phyloP scores from a whole-genome alignment of 2,797 vertebrate genomes.

The Peromyscus nudipes region DNA sequence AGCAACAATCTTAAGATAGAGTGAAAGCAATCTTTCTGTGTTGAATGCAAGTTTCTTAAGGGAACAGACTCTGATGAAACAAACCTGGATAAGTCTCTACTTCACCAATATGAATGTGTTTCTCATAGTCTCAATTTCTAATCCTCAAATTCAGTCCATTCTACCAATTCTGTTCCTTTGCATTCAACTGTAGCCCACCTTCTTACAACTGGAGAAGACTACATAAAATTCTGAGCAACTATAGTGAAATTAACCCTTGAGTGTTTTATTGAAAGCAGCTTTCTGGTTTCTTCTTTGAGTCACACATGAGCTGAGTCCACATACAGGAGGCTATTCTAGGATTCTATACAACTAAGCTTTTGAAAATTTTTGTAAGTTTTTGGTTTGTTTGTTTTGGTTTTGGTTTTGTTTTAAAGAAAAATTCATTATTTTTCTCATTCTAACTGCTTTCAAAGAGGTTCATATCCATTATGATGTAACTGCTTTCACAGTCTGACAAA shows the following conservation, averaged over 20 bases:
- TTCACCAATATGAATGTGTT: not conserved
- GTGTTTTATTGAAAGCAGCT: not conserved
- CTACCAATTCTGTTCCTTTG: not conserved
- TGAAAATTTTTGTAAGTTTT: not conserved
- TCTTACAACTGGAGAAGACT: not conserved
- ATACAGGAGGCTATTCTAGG: not conserved
- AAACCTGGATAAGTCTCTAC: not conserved
- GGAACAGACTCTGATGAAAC: not conserved
- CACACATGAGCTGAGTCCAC: not conserved
- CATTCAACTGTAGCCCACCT: conserved; percentile 1
- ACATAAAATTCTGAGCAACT: conserved; percentile 15
- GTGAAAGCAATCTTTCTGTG: not conserved
- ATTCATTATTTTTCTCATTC: not conserved
- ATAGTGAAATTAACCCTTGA: conserved; percentile 34
- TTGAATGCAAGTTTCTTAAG: not conserved
- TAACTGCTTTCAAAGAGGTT: not conserved
- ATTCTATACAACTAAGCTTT: conserved; percentile 3
- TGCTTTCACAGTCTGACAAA: conserved; percentile 6
- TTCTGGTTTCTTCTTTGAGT: conserved; percentile 42
- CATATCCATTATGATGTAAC: not conserved
- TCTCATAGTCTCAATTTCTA: not conserved
- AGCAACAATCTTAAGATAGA: not conserved
- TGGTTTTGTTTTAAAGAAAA: not conserved
- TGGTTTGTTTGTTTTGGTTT: not conserved
- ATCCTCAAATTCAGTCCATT: not conserved